Conservation (phyloP, 2,113 vertebrate species). For the Equus przewalskii region DNA sequence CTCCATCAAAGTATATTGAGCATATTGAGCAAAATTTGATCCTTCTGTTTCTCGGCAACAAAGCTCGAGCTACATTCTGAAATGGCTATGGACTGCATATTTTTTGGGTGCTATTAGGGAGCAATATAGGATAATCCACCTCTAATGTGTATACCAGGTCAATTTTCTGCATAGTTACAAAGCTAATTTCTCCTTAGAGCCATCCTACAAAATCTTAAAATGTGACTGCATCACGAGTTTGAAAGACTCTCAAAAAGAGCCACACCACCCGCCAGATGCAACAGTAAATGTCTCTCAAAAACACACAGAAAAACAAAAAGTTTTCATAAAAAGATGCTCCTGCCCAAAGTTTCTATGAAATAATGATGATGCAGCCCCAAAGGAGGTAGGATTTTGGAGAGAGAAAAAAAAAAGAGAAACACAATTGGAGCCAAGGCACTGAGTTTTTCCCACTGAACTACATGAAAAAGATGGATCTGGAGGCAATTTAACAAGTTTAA, state of each 20-base stretch:
- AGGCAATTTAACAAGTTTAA: constrained; percentile 80
- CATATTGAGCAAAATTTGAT: neutral
- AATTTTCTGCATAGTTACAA: neutral
- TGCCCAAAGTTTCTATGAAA: constrained; percentile 34
- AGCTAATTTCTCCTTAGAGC: constrained; percentile 25
- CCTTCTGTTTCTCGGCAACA: neutral
- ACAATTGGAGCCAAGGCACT: neutral
- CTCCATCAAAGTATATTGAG: neutral
- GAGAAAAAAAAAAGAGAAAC: constrained; percentile 16
- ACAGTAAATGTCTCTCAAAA: neutral
- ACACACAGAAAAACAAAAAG: neutral
- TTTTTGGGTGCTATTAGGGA: constrained; percentile 4
- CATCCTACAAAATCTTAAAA: constrained; percentile 32
- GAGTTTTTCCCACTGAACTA: constrained; percentile 57
- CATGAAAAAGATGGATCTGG: constrained; percentile 68
- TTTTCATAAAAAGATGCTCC: constrained; percentile 13
- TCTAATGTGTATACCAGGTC: constrained; percentile 58
- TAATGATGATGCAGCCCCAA: neutral
- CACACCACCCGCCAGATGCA: constrained; percentile 24
- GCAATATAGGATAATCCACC: neutral
- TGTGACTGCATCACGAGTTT: neutral
- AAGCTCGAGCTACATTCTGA: neutral
- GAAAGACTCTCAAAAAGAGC: neutral
- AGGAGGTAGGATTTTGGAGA: constrained; percentile 21
- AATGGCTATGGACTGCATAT: neutral